Evolutionary conservation across 1,140 invertebrate genomes (phyloP), one percentile per base, ranked within the genome.

Genomic region (Phymorhynchus buccinoides): DNA sequence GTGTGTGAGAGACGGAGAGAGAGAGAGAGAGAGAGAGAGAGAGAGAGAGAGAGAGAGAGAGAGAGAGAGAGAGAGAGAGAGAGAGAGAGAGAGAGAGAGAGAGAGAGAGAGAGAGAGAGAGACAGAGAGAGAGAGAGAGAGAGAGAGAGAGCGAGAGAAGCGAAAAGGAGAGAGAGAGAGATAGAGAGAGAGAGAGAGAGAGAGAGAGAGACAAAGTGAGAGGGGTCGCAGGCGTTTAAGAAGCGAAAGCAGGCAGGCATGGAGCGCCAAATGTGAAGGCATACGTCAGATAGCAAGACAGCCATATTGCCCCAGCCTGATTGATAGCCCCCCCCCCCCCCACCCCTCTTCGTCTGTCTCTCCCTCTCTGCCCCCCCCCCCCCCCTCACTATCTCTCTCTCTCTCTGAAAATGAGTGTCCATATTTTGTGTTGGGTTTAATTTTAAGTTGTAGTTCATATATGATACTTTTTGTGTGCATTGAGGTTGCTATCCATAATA

Each of bases 401-500:
- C 35, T 16, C 68, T 30, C 12, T 16, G 14, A 32, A 30, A 73
- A 37, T 14, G 1, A 3, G 12, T 1, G n/a, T 37, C 68, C 9
- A 73, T 73, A n/a, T 73, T 73, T n/a, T 73, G 12, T n/a, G 14
- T 73, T 73, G 68, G n/a, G n/a, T n/a, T n/a, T n/a, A n/a, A n/a
- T n/a, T n/a, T n/a, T n/a, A n/a, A n/a, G n/a, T n/a, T n/a, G n/a
- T n/a, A n/a, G n/a, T n/a, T n/a, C n/a, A n/a, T n/a, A n/a, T n/a
- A 52, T 52, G 12, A 52, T 52, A 52, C 48, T 0, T 9, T 52
- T 48, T 48, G 6, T 48, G 6, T 48, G 7, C n/a, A 9, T 71
- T n/a, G 6, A n/a, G n/a, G n/a, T n/a, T n/a, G n/a, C n/a, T n/a
- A n/a, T n/a, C n/a, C n/a, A n/a, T n/a, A n/a, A n/a, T n/a, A n/a